phyloP scores from a whole-genome alignment of 2,113 vertebrate genomes.

The Apistogramma diplotaenia region DNA sequence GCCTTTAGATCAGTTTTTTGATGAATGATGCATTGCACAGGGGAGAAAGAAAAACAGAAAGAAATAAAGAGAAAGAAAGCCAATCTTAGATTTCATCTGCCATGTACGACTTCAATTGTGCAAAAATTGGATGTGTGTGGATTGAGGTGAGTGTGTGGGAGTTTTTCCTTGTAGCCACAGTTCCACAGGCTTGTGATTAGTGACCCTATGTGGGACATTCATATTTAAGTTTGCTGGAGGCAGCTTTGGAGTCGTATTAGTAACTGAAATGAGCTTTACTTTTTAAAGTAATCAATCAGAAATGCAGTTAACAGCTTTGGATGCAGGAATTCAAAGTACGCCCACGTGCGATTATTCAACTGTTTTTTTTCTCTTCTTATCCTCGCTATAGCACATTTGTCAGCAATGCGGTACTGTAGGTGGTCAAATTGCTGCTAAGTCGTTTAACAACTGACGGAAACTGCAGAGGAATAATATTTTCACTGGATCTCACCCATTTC shows the following conservation, averaged over 20 bases:
- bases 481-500: not conserved
- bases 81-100: conserved; percentile 44
- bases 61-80: not conserved
- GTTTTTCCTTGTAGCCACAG: conserved; percentile 32
- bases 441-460: not conserved
- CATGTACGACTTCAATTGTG: conserved; percentile 13
- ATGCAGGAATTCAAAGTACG: not conserved
- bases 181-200: conserved; percentile 23
- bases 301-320: conserved; percentile 11
- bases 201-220: conserved; percentile 13
- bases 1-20: conserved; percentile 39
- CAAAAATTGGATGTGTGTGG: conserved; percentile 24
- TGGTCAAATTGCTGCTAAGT: not conserved
- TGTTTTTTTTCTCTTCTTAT: not conserved
- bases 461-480: not conserved
- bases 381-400: not conserved
- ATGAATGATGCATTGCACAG: conserved; percentile 31
- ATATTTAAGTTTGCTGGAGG: conserved; percentile 4
- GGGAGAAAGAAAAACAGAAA: conserved; percentile 5
- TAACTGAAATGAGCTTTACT: conserved; percentile 32
- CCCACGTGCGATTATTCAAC: not conserved
- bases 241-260: conserved; percentile 33
- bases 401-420: not conserved
- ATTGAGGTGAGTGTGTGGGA: conserved; percentile 18
- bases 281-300: conserved; percentile 29